Percentiles rank a stretch among this genome's conserved stretches.
Evolutionary conservation across 2,113 vertebrate species (phyloP).

Genomic region (Cranoglanis bouderius): DNA sequence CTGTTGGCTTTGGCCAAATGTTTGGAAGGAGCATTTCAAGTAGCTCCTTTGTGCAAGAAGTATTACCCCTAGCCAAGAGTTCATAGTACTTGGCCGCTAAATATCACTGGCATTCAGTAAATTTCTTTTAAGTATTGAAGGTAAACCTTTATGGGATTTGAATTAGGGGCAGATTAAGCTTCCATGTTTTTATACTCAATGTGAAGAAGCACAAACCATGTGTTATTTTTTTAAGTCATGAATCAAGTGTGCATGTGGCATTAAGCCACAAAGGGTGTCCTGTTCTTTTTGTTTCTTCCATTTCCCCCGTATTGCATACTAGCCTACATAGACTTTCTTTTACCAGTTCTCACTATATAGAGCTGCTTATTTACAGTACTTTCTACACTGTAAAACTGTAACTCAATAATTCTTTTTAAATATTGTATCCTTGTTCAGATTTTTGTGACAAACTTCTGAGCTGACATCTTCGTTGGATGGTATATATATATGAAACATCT

Average conservation of each 20-base stretch:
- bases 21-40: not conserved
- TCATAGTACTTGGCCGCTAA: not conserved
- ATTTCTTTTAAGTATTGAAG: not conserved
- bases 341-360: not conserved
- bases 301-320: not conserved
- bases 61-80: not conserved
- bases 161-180: not conserved
- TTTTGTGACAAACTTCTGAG: too few relatives aligned
- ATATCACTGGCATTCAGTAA: conserved; percentile 4
- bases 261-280: not conserved
- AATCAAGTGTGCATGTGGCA: not conserved
- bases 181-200: not conserved
- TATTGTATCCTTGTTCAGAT: too few relatives aligned
- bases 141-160: not conserved
- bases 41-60: not conserved
- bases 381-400: too few relatives aligned
- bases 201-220: not conserved
- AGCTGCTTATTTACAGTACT: not conserved
- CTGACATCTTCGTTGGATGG: too few relatives aligned
- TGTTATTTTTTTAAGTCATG: not conserved
- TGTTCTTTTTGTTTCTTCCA: not conserved
- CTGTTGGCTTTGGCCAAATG: not conserved
- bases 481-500: too few relatives aligned
- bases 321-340: not conserved
- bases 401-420: too few relatives aligned